Evolutionary conservation across 2,888 invertebrate species (phyloP).

Genomic region (Drosophila niveifrons): DNA sequence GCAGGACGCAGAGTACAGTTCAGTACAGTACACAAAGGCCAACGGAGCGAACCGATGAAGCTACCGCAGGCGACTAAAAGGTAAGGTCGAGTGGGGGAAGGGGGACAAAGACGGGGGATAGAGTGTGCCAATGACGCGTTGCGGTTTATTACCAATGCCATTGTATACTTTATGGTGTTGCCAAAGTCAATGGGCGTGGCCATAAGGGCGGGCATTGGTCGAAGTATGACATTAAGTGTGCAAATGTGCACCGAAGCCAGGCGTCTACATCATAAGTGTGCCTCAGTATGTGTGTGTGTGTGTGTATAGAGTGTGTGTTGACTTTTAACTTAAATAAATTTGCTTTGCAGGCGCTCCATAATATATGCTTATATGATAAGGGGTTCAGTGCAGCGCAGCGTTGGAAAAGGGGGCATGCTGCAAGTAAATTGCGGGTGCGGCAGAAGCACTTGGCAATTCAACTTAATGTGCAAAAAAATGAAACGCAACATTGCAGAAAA

Average conservation of each 20-base stretch:
- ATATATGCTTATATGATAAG: slow-evolving; percentile 28
- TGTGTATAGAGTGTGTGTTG: slow-evolving; percentile 56
- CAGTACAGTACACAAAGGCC: slow-evolving; percentile 47
- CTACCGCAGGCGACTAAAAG: slow-evolving; percentile 29
- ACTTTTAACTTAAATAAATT: slow-evolving; percentile 74
- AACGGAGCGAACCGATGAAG: slow-evolving; percentile 33
- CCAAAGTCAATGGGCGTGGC: slow-evolving; percentile 63
- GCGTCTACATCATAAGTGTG: not conserved
- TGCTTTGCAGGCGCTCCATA: slow-evolving; percentile 53
- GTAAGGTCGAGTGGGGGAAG: not conserved
- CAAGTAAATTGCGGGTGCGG: slow-evolving; percentile 36
- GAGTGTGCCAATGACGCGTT: slow-evolving; percentile 68
- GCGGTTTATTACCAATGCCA: slow-evolving; percentile 75
- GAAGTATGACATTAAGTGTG: slow-evolving; percentile 64
- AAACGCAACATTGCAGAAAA: slow-evolving; percentile 3
- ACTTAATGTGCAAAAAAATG: slow-evolving; percentile 55
- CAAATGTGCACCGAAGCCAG: slow-evolving; percentile 45
- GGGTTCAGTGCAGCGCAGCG: not conserved
- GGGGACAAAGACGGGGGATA: not conserved
- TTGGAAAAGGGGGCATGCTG: not conserved
- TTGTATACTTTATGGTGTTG: slow-evolving; percentile 67
- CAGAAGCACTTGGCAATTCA: slow-evolving; percentile 41
- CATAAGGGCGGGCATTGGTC: slow-evolving; percentile 15
- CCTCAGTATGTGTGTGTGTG: slow-evolving; percentile 18
- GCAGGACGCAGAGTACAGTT: slow-evolving; percentile 24